These are phyloP conservation scores for Zoanthus sociatus DNA, from an alignment of 92 coral and sea anemone genomes.

Conservation along the genomic window DNA sequence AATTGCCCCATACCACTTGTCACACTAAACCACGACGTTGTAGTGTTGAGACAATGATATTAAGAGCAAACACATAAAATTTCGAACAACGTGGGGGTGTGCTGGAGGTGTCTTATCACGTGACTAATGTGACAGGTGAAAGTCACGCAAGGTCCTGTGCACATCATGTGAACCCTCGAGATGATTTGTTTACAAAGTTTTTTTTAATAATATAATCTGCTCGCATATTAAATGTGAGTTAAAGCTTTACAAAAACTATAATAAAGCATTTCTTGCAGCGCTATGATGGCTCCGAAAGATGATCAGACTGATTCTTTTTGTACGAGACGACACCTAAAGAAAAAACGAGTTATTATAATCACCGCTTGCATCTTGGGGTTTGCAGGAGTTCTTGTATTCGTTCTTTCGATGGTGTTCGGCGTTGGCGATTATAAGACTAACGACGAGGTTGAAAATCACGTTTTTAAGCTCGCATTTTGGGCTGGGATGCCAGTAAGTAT, in stretches of 20 bases:
- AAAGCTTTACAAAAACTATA: background rate
- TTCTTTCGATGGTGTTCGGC: constrained; percentile 15
- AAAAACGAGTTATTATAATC: constrained; percentile 34
- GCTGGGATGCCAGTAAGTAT: constrained; percentile 47
- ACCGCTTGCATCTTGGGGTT: constrained; percentile 24
- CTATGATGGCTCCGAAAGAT: constrained; percentile 8
- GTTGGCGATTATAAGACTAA: constrained; percentile 17
- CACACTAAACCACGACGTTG: no score
- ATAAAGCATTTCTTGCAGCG: background rate
- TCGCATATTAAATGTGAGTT: background rate
- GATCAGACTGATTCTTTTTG: constrained; percentile 32
- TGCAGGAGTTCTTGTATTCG: constrained; percentile 26
- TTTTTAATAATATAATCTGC: background rate
- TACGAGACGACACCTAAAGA: background rate
- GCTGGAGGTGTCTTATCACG: no score
- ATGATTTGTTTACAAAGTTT: background rate
- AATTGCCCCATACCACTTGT: no score
- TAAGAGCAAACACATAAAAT: no score
- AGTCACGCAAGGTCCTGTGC: background rate
- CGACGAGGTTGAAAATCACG: background rate
- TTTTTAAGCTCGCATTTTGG: constrained; percentile 34
- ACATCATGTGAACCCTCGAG: constrained; percentile 3
- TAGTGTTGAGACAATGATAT: no score
- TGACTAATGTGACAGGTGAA: background rate
- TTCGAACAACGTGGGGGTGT: no score